phyloP scores from a whole-genome alignment of 2,888 invertebrate species.

The Agrochola macilenta region DNA sequence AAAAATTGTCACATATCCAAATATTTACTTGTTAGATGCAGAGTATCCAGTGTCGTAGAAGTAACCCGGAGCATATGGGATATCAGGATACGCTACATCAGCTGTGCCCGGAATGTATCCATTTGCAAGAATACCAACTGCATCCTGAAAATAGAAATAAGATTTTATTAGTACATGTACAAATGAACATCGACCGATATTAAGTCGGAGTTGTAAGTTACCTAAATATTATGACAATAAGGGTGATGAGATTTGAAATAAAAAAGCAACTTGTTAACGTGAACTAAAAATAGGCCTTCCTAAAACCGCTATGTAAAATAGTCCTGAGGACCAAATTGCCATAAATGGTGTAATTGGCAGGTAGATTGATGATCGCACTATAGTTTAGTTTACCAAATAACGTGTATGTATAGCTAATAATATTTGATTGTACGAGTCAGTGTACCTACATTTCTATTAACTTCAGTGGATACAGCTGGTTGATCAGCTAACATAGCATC shows the following conservation, averaged over 20 bases:
- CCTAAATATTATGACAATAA: too few species aligned
- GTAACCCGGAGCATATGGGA: slow-evolving; percentile 86
- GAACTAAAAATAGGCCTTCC: neutral
- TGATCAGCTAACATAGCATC: slow-evolving; percentile 86
- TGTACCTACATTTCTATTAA: slow-evolving; percentile 83
- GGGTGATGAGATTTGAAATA: neutral
- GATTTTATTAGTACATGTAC: neutral
- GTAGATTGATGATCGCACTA: neutral
- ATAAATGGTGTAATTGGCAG: neutral
- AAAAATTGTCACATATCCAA: too few species aligned
- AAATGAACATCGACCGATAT: too few species aligned
- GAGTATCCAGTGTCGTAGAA: slow-evolving; percentile 79
- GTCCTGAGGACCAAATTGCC: neutral
- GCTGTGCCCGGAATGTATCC: slow-evolving; percentile 75
- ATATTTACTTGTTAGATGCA: slow-evolving; percentile 76
- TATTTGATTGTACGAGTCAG: neutral
- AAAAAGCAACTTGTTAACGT: neutral
- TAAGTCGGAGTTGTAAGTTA: neutral
- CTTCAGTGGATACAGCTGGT: slow-evolving; percentile 74
- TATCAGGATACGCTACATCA: slow-evolving; percentile 84
- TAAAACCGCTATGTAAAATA: neutral
- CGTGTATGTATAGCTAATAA: neutral
- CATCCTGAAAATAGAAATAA: slow-evolving; percentile 71
- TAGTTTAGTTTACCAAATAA: neutral
- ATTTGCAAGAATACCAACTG: slow-evolving; percentile 75